Percentiles rank a stretch among this genome's conserved stretches.
phyloP scores from a whole-genome alignment of 1,140 invertebrate species.

The Bactericera cockerelli region DNA sequence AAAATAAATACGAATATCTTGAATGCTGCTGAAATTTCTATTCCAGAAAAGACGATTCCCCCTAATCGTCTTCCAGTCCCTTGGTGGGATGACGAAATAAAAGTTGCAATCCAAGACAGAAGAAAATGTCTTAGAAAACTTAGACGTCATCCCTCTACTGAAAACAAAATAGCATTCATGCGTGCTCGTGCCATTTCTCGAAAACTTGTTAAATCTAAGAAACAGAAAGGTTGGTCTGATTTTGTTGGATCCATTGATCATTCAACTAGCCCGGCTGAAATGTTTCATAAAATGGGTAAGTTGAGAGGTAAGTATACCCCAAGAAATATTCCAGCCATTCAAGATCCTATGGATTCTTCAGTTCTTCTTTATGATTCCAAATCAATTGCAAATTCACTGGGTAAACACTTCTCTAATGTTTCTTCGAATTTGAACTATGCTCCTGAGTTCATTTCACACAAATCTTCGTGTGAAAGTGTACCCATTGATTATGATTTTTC shows the following conservation, averaged over 20 bases:
- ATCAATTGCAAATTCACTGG: not conserved
- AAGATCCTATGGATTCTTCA: not conserved
- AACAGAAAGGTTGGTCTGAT: not conserved
- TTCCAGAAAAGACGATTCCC: not conserved
- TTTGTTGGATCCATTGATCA: not conserved
- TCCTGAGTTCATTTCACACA: not conserved
- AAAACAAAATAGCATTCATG: not conserved
- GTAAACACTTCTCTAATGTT: not conserved
- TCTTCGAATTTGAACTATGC: not conserved
- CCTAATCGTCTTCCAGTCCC: not conserved
- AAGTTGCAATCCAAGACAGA: not conserved
- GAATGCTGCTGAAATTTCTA: not conserved
- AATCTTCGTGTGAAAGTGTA: not conserved
- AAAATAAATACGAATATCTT: not conserved
- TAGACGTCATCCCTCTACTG: not conserved
- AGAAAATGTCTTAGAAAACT: not conserved
- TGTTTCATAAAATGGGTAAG: slow-evolving; percentile 1
- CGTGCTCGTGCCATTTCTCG: too few species aligned
- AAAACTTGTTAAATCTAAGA: too few species aligned
- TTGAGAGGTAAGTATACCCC: not conserved
- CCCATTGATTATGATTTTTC: not conserved
- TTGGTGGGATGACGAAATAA: not conserved
- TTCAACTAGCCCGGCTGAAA: not conserved
- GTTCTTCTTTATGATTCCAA: not conserved
- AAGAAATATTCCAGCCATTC: not conserved